phyloP scores from a whole-genome alignment of 35 echinoderm and acorn worm genomes.

The Lytechinus pictus region DNA sequence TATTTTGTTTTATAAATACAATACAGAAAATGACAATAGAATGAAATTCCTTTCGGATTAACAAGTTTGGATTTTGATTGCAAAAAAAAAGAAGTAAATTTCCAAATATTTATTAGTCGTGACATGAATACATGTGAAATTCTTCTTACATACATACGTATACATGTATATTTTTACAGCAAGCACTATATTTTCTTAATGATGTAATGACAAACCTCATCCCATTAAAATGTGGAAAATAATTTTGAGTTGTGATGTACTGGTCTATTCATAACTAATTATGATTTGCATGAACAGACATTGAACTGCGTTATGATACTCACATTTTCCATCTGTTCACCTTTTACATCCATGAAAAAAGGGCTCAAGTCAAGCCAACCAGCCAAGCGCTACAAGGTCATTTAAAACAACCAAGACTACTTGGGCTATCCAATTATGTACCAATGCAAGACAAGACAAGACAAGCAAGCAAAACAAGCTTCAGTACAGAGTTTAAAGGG shows the following conservation, averaged over 20 bases:
- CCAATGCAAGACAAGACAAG: constrained; percentile 1
- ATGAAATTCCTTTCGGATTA: too few species aligned
- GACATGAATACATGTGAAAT: too few species aligned
- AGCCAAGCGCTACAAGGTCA: constrained; percentile 15
- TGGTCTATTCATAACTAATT: neutral
- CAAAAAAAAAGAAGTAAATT: too few species aligned
- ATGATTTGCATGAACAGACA: neutral
- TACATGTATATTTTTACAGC: too few species aligned
- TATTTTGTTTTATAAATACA: too few species aligned
- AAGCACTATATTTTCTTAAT: too few species aligned
- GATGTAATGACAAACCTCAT: too few species aligned
- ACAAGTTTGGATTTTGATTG: too few species aligned
- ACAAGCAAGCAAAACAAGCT: constrained; percentile 22
- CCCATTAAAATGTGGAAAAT: neutral
- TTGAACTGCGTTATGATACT: neutral
- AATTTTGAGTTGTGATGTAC: neutral
- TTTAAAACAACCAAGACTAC: constrained; percentile 35
- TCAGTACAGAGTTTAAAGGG: constrained; percentile 24
- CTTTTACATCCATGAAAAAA: constrained; percentile 15
- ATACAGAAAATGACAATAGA: too few species aligned
- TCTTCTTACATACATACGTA: too few species aligned
- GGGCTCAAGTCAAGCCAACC: constrained; percentile 27
- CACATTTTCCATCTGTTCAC: constrained; percentile 21
- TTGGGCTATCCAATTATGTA: constrained; percentile 22
- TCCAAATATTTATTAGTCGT: too few species aligned